Base-by-base conservation (phyloP, 2,888 invertebrate genomes). In the Beris morrisii region DNA sequence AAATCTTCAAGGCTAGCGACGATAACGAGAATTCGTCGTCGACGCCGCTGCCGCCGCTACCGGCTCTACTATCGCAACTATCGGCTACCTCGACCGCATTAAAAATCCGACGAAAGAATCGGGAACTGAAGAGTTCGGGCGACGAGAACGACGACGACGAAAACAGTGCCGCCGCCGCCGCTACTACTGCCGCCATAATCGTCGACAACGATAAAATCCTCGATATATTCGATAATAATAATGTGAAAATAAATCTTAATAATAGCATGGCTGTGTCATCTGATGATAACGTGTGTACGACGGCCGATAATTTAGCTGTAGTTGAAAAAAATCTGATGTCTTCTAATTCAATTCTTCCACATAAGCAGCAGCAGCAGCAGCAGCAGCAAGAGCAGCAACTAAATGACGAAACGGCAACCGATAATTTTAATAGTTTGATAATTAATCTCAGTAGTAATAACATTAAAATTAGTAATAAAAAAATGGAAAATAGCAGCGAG, bases 1-100 rank as follows among this genome's bases (percentile, higher is more conserved):
- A 76, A 5, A 76, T 78, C 12, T 76, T 73, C 58, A 77, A 78
- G 0, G 73, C 46, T 44, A 53, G 53, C 52, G 45, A 52, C 50
- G 31, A 4, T 13, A 45, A 31, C 50, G 65, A 38, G 2, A 13
- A 7, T 31, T 43, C 22, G 5, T 54, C 4, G 31, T n/a, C 30
- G n/a, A 45, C 13, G 32, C 30, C 64, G 2, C 31, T 11, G 2
- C 11, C 5, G 43, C 4, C 5, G 43, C n/a, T 3, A 1, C 32
- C 15, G 6, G 38, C 43, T 7, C 48, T 48, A 7, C 28, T 50
- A 2, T 38, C 52, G 22, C 44, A 46, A 3, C 50, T 57, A 3
- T 56, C 65, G 22, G 5, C 55, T 13, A 43, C 50, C 5, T 57
- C 56, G 38, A 50, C 57, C 12, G 28, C 38, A 22, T 50, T 56